Evolutionary conservation across 2,888 invertebrate genomes (phyloP), one percentile per base, ranked within the genome.

Genomic region (Panopea generosa): DNA sequence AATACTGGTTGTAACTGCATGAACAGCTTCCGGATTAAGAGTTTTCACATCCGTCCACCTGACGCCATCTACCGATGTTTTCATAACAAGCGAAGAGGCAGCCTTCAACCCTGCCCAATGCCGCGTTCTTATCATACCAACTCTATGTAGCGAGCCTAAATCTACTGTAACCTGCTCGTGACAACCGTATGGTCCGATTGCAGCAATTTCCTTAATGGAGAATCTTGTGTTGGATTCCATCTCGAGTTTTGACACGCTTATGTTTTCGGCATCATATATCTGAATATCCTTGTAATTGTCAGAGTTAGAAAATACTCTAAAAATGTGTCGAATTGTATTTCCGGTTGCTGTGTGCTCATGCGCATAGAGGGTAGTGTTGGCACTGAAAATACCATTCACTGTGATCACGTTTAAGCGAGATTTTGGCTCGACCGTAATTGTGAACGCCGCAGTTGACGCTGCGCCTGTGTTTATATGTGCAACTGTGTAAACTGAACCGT

Each of bases 81-180:
- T 45, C n/a, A 86, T 49, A 14, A 53, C 63, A n/a, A 81, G 40
- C 9, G 63, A 45, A 14, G 53, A 33, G 2, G 81, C 77, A 9
- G 79, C 29, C 20, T 75, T 70, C 7, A 62, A 50, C 16, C 86
- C 85, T 1, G 84, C 77, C 86, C 85, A 85, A 49, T 84, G 84
- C 0, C 84, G 66, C 2, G 84, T 78, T 20, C 82, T 63, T 14
- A 86, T 68, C 1, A 66, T 74, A 2, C 82, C 83, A 20, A 86
- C 71, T 11, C 52, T 45, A 20, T 72, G 53, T 0, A 29, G 7
- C 0, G 50, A 11, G 11, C 85, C 83, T 20, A 86, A 56, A 57
- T 86, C 83, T 11, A 86, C 70, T 14, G 56, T 74, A 1, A 84
- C 47, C 11, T 61, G 56, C 38, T 85, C 85, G 1, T 49, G 43